Conservation (phyloP, 2,888 invertebrate genomes). For the Tetragonula carbonaria region DNA sequence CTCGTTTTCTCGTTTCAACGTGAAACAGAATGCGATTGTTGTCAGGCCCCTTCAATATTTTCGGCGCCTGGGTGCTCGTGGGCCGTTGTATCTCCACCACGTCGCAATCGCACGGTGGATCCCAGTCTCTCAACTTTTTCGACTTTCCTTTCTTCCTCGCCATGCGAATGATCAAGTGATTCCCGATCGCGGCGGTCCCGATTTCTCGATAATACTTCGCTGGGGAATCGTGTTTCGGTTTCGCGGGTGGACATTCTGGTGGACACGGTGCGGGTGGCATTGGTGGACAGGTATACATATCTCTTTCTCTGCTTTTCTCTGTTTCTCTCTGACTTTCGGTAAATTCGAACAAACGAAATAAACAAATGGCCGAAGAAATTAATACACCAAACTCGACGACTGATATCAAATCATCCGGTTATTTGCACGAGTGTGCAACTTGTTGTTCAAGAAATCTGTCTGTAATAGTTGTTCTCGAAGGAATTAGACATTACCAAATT, state of each 20-base stretch:
- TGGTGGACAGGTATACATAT: slow-evolving; percentile 44
- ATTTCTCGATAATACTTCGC: slow-evolving; percentile 86
- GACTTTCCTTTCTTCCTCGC: slow-evolving; percentile 45
- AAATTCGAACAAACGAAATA: background rate
- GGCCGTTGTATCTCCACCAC: slow-evolving; percentile 79
- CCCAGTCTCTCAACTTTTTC: slow-evolving; percentile 79
- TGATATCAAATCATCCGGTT: no score
- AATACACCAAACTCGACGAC: no score
- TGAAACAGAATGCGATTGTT: slow-evolving; percentile 79
- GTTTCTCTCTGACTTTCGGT: background rate
- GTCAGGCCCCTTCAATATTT: slow-evolving; percentile 76
- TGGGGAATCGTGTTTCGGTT: background rate
- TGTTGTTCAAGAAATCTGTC: no score
- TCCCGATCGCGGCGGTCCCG: slow-evolving; percentile 77
- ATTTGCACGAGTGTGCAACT: no score
- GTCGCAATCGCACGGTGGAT: slow-evolving; percentile 79
- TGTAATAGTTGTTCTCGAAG: no score
- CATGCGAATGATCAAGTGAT: slow-evolving; percentile 64
- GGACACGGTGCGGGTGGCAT: slow-evolving; percentile 36
- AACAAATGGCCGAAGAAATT: background rate
- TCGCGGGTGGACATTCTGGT: slow-evolving; percentile 12
- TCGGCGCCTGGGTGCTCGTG: slow-evolving; percentile 72
- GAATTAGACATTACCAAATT: background rate
- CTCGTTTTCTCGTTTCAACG: slow-evolving; percentile 72
- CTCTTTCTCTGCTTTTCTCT: background rate